phyloP scores from a whole-genome alignment of 2,113 vertebrate species.

The Daboia siamensis region DNA sequence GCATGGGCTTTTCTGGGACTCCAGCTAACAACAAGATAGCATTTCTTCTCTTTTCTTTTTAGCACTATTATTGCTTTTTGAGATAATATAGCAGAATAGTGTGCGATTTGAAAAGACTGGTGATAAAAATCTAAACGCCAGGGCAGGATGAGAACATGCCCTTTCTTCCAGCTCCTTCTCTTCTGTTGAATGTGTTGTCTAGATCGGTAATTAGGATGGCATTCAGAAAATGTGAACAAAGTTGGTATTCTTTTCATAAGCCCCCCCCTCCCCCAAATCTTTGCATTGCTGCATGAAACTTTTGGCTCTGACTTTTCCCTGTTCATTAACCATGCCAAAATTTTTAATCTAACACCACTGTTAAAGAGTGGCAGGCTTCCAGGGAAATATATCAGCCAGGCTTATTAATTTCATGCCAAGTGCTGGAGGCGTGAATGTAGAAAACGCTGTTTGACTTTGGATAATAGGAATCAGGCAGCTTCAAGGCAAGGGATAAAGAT shows the following conservation, averaged over 20 bases:
- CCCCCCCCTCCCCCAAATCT: constrained; percentile 68
- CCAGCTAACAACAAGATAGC: neutral
- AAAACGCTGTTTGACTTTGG: constrained; percentile 90
- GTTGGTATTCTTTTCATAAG: constrained; percentile 82
- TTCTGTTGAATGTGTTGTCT: constrained; percentile 75
- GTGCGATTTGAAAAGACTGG: constrained; percentile 62
- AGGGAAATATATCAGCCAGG: constrained; percentile 88
- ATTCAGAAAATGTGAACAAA: constrained; percentile 77
- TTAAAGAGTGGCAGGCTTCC: constrained; percentile 89
- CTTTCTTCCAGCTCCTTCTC: constrained; percentile 72
- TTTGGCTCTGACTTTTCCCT: constrained; percentile 83
- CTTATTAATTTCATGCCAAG: constrained; percentile 93
- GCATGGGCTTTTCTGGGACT: neutral
- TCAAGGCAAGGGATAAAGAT: constrained; percentile 93
- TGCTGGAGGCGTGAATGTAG: constrained; percentile 87
- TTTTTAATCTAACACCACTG: constrained; percentile 91
- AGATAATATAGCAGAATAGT: constrained; percentile 60
- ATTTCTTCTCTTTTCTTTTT: constrained; percentile 17
- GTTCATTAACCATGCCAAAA: constrained; percentile 90
- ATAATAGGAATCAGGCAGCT: constrained; percentile 90
- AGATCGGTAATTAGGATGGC: constrained; percentile 77
- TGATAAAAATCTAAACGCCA: constrained; percentile 68
- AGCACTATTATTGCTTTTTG: constrained; percentile 55
- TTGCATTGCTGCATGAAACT: constrained; percentile 82
- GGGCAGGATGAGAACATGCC: constrained; percentile 62